These are phyloP conservation scores for Ceratitis capitata DNA, from an alignment of 1,140 invertebrate species.

Conservation along the genomic window DNA sequence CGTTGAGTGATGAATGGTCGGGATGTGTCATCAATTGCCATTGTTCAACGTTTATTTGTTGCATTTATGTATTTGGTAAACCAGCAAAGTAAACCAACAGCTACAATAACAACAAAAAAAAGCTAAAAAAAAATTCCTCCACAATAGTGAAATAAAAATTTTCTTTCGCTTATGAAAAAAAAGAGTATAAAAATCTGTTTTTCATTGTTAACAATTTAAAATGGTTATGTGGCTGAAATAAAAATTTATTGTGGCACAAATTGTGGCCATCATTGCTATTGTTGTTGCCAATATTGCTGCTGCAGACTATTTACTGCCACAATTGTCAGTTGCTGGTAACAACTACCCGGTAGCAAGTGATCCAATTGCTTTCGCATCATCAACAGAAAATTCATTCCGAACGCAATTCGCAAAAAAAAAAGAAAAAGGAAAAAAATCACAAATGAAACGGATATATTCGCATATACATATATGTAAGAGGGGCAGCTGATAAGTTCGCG, in stretches of 20 bases:
- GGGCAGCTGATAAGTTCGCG: no score
- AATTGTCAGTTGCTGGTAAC: background rate
- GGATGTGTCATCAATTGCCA: background rate
- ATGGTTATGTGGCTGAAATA: background rate
- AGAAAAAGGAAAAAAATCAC: no score
- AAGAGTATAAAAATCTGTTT: no score
- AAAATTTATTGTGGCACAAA: background rate
- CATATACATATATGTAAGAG: background rate
- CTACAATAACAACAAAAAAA: no score
- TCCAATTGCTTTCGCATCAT: slow-evolving; percentile 21
- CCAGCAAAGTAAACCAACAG: no score
- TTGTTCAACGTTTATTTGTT: background rate
- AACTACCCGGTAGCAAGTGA: background rate
- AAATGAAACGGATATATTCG: background rate
- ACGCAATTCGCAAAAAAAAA: no score
- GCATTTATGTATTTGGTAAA: background rate
- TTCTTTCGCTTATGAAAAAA: background rate
- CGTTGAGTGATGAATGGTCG: no score
- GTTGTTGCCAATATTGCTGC: background rate
- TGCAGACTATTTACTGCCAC: background rate
- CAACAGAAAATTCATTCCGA: background rate
- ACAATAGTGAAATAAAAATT: background rate
- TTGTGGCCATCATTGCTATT: background rate
- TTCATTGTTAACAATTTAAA: background rate
- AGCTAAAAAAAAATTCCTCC: background rate